phyloP scores from a whole-genome alignment of 2,888 invertebrate species.

The Hemaris fuciformis region DNA sequence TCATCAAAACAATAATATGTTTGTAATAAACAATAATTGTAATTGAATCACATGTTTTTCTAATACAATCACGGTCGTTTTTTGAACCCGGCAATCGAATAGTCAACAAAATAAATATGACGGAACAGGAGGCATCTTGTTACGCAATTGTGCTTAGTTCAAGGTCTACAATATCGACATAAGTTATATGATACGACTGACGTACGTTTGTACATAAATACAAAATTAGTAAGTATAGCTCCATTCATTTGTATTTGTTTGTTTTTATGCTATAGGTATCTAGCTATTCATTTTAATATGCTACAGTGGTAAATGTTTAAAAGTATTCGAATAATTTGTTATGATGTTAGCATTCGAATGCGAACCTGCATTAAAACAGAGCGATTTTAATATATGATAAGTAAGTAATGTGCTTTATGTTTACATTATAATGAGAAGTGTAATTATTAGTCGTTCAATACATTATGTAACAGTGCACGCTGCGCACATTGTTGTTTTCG shows the following conservation, averaged over 20 bases:
- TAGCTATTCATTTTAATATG: too few relatives aligned
- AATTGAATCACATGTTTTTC: conserved; percentile 30
- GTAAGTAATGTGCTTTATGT: neutral
- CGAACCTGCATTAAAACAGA: neutral
- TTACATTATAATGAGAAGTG: neutral
- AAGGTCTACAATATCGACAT: conserved; percentile 37
- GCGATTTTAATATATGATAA: neutral
- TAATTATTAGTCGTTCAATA: neutral
- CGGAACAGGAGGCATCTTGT: conserved; percentile 40
- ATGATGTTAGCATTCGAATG: too few relatives aligned
- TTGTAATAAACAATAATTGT: neutral
- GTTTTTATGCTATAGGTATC: too few relatives aligned
- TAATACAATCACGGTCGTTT: conserved; percentile 58
- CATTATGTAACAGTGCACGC: neutral
- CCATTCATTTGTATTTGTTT: too few relatives aligned
- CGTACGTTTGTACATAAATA: neutral
- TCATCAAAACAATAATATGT: neutral
- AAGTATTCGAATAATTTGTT: too few relatives aligned
- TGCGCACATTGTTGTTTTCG: neutral
- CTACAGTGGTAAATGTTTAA: too few relatives aligned
- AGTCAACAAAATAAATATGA: conserved; percentile 61
- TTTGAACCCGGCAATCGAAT: conserved; percentile 63
- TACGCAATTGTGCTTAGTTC: conserved; percentile 48
- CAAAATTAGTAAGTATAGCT: neutral
- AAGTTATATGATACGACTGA: conserved; percentile 3